Evolutionary conservation across 2,113 vertebrate genomes (phyloP), one percentile per base, ranked within the genome.

Genomic region (Diphyllodes magnificus): DNA sequence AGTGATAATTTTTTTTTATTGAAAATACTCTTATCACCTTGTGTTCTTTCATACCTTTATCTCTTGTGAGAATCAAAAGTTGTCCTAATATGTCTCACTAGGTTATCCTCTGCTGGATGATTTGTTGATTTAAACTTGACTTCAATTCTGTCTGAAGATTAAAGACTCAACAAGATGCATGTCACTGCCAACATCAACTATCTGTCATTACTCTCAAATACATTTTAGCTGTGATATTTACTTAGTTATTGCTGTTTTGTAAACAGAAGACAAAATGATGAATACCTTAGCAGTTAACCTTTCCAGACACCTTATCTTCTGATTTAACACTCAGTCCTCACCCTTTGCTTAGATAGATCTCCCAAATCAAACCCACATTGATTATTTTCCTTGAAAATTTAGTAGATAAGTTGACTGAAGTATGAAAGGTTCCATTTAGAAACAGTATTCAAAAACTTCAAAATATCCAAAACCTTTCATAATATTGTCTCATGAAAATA

Each of bases 81-180:
- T 69, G 50, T 21, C 33, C 3, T 5, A 71, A 86, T 4, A 16
- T 8, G 44, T 30, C 9, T 83, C 18, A 77, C 12, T 16, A 35
- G 19, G 44, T 90, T 82, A 87, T 33, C 12, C 63, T 88, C 66
- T 61, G 24, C 21, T 13, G 2, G 33, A 42, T 75, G 50, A 88
- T 80, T 90, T 96, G 54, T 72, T 92, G 68, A 17, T 37, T 30
- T 73, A 83, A 81, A 86, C 33, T 63, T 70, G 49, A 70, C 50
- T 90, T 88, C 71, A 65, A 35, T 93, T 86, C 82, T 73, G 15
- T 40, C 39, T 77, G 66, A 92, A 94, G 88, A 94, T 86, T 83
- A 77, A 90, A 93, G 63, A 83, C 64, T 70, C 63, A 65, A 59
- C 20, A 80, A 54, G 42, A 73, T 39, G n/a, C 7, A 0, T 82